Evolutionary conservation across 1,140 invertebrate genomes (phyloP).

Genomic region (Bombus superbus): DNA sequence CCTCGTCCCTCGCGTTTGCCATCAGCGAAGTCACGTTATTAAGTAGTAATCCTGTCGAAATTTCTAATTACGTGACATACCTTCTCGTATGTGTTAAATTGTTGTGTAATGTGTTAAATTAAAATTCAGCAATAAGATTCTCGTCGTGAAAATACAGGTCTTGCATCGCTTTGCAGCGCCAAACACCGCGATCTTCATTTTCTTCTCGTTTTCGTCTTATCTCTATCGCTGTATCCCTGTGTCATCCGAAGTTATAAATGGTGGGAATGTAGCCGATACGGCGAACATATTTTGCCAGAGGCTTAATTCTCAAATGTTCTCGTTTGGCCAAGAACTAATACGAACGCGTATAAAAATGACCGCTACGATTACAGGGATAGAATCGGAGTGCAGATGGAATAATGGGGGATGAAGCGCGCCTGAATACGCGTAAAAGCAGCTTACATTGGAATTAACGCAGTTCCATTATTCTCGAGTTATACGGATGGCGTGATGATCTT

Average conservation of each 20-base stretch:
- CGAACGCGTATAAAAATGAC: constrained; percentile 1
- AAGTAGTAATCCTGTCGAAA: constrained; percentile 56
- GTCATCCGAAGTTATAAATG: not conserved
- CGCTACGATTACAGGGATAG: too few species aligned
- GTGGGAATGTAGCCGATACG: not conserved
- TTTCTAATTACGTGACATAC: constrained; percentile 11
- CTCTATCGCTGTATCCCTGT: not conserved
- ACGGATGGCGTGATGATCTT: not conserved
- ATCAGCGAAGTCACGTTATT: constrained; percentile 3
- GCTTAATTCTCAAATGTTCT: constrained; percentile 30
- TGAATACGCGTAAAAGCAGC: not conserved
- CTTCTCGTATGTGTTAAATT: not conserved
- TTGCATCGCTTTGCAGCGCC: not conserved
- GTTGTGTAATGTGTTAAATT: not conserved
- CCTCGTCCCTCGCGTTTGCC: constrained; percentile 11
- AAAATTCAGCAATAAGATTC: not conserved
- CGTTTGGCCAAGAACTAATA: not conserved
- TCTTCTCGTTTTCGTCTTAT: not conserved
- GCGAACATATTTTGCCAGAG: not conserved
- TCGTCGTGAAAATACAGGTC: too few species aligned
- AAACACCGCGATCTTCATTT: too few species aligned
- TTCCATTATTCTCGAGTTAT: not conserved
- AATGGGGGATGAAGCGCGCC: not conserved
- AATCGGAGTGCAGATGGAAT: not conserved
- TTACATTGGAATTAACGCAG: too few species aligned